Evolutionary conservation across 2,888 invertebrate genomes (phyloP).

Genomic region (Pseudanteris insignis): DNA sequence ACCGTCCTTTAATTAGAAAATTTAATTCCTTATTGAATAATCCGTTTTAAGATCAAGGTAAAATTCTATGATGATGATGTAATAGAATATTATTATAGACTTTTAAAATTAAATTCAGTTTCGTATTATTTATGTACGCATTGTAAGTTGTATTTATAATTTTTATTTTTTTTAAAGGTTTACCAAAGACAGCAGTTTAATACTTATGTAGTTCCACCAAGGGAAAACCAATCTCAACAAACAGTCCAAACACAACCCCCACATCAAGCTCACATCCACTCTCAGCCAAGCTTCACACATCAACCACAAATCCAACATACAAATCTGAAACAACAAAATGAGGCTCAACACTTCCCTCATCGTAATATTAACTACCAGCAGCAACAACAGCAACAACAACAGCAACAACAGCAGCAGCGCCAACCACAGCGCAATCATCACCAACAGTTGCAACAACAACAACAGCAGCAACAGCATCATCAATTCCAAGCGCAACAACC

Average conservation of each 20-base stretch:
- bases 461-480: slow-evolving; percentile 50
- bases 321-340: slow-evolving; percentile 37
- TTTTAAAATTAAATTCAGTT: no score
- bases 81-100: no score
- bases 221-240: slow-evolving; percentile 51
- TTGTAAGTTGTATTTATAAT: no score
- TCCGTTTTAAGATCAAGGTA: no score
- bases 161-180: slow-evolving; percentile 11
- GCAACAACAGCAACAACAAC: slow-evolving; percentile 54
- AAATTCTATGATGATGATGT: no score
- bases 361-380: slow-evolving; percentile 49
- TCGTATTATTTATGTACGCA: no score
- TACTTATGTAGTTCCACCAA: slow-evolving; percentile 58
- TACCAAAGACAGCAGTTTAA: slow-evolving; percentile 53
- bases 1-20: no score
- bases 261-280: slow-evolving; percentile 24
- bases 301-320: slow-evolving; percentile 49
- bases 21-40: no score
- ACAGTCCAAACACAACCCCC: slow-evolving; percentile 51
- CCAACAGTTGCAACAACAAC: slow-evolving; percentile 53
- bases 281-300: no score
- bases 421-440: slow-evolving; percentile 53
- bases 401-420: slow-evolving; percentile 49
- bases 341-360: slow-evolving; percentile 17
- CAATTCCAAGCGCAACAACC: no score